These are phyloP conservation scores for Oikopleura albicans DNA, from an alignment of 23 tunicate species.

Conservation along the genomic window DNA sequence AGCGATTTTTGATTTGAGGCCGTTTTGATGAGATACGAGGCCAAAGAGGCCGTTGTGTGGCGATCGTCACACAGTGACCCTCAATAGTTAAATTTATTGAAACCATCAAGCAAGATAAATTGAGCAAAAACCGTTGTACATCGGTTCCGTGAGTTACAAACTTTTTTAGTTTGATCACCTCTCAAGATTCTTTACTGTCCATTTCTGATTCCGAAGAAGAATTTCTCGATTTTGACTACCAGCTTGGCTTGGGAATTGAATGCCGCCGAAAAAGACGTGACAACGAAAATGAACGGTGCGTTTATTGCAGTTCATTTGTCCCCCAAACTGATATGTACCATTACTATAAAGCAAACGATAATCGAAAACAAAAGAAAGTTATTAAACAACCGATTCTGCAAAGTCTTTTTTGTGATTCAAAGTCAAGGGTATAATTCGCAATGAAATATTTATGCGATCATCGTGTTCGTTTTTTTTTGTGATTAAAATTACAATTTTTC, in stretches of 20 bases:
- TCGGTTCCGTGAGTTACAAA: too few species aligned
- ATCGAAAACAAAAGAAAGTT: background rate
- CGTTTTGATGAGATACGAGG: too few species aligned
- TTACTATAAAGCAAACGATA: background rate
- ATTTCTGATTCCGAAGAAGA: background rate
- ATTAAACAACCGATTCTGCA: background rate
- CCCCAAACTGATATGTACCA: background rate
- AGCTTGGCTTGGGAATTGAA: background rate
- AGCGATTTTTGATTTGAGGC: too few species aligned
- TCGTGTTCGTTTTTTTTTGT: too few species aligned
- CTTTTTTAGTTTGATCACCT: background rate
- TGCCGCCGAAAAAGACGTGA: background rate
- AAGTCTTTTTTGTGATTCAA: slow-evolving; percentile 10
- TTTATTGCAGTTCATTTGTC: background rate
- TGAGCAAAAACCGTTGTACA: too few species aligned
- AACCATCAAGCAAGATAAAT: background rate
- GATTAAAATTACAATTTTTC: too few species aligned
- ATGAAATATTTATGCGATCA: too few species aligned
- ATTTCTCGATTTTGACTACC: background rate
- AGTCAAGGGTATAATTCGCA: too few species aligned
- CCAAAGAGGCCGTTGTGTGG: too few species aligned
- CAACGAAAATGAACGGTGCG: background rate
- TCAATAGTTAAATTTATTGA: too few species aligned
- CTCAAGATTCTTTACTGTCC: background rate
- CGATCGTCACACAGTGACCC: too few species aligned